Percentiles rank a stretch among this genome's conserved stretches.
These are phyloP conservation scores for Drosophila takahashii DNA, from an alignment of 1,140 invertebrate species.

Conservation along the genomic window DNA sequence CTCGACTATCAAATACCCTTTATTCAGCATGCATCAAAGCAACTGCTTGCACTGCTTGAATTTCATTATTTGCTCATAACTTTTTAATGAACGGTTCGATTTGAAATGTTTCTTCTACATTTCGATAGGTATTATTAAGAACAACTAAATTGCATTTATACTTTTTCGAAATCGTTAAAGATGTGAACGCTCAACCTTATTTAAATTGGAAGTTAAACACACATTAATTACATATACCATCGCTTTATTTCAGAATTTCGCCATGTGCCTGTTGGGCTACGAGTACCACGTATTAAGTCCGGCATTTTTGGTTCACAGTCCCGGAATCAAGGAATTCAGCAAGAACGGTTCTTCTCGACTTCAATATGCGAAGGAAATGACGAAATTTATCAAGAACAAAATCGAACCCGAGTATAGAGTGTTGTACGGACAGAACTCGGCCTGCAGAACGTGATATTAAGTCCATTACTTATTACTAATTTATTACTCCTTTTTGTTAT, in stretches of 20 bases:
- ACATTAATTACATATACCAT: background rate
- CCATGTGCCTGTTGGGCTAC: constrained; percentile 84
- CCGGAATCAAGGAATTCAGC: constrained; percentile 72
- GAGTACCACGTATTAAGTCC: constrained; percentile 83
- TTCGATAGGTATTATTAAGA: too few species aligned
- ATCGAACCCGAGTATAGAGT: constrained; percentile 75
- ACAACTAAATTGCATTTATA: too few species aligned
- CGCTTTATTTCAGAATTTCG: constrained; percentile 63
- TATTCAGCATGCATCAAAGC: too few species aligned
- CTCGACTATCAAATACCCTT: too few species aligned
- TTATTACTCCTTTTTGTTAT: background rate
- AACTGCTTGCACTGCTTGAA: too few species aligned
- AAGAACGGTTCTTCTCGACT: constrained; percentile 8
- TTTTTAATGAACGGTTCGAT: too few species aligned
- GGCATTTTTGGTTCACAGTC: constrained; percentile 81
- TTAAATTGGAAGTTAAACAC: too few species aligned
- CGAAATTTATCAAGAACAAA: constrained; percentile 58
- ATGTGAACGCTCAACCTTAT: too few species aligned
- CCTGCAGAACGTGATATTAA: constrained; percentile 51
- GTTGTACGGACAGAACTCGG: constrained; percentile 63
- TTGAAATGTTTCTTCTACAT: too few species aligned
- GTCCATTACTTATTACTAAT: too few species aligned
- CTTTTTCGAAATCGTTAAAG: too few species aligned
- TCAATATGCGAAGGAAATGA: constrained; percentile 64
- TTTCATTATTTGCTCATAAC: too few species aligned